phyloP scores from a whole-genome alignment of 2,888 invertebrate species.

The Synergus gifuensis region DNA sequence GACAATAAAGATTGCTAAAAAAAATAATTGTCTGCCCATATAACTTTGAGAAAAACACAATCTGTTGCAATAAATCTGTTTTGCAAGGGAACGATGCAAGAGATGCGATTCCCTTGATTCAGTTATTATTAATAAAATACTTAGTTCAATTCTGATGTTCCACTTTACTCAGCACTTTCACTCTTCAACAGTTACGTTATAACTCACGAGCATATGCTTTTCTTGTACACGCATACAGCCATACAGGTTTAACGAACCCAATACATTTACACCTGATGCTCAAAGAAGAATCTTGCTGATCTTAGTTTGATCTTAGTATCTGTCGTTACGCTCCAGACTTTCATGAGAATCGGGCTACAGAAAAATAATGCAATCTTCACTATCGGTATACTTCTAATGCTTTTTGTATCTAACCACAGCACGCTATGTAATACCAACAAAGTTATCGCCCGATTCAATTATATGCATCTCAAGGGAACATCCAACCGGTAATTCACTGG shows the following conservation, averaged over 20 bases:
- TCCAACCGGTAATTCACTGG: neutral
- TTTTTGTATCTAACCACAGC: slow-evolving; percentile 42
- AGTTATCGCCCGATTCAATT: slow-evolving; percentile 34
- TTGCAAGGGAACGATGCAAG: neutral
- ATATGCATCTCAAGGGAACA: slow-evolving; percentile 34
- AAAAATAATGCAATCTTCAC: slow-evolving; percentile 52
- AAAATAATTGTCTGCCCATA: neutral
- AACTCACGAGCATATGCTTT: slow-evolving; percentile 50
- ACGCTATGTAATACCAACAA: slow-evolving; percentile 29
- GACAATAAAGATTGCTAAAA: neutral
- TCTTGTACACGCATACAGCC: neutral
- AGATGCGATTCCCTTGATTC: slow-evolving; percentile 28
- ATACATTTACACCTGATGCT: slow-evolving; percentile 31
- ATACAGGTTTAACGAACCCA: slow-evolving; percentile 33
- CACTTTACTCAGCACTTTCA: slow-evolving; percentile 70
- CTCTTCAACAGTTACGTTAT: slow-evolving; percentile 76
- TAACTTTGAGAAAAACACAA: neutral
- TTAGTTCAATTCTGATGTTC: slow-evolving; percentile 49
- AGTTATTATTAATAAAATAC: slow-evolving; percentile 36
- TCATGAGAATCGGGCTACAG: slow-evolving; percentile 52
- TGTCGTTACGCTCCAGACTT: slow-evolving; percentile 47
- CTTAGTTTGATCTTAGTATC: slow-evolving; percentile 44
- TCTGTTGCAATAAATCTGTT: neutral
- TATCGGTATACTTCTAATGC: slow-evolving; percentile 46
- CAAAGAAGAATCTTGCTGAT: slow-evolving; percentile 40